These are phyloP conservation scores for Dicentrarchus labrax DNA, from an alignment of 2,113 vertebrate genomes.

Conservation along the genomic window DNA sequence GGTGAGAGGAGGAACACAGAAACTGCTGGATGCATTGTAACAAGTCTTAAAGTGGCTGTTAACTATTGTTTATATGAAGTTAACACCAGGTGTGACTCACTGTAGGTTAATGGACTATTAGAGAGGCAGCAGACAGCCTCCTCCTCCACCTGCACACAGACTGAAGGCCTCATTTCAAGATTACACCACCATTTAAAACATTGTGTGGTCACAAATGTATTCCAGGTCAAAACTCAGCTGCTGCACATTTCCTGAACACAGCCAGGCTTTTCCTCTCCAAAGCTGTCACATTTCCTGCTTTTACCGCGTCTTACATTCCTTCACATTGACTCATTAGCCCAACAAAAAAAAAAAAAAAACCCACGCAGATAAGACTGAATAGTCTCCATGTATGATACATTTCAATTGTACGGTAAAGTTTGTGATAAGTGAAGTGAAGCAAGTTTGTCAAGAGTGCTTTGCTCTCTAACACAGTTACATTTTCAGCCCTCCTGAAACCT, in stretches of 20 bases:
- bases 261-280: slow-evolving; percentile 69
- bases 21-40: slow-evolving; percentile 6
- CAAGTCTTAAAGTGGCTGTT: slow-evolving; percentile 12
- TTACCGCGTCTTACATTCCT: slow-evolving; percentile 65
- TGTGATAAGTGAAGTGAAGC: background rate
- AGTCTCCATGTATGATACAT: slow-evolving; percentile 3
- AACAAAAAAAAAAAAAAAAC: background rate
- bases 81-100: slow-evolving; percentile 54
- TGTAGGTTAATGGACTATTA: slow-evolving; percentile 61
- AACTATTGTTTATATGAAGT: slow-evolving; percentile 47
- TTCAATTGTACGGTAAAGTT: slow-evolving; percentile 10
- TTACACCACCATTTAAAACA: background rate
- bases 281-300: slow-evolving; percentile 76
- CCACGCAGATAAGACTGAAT: slow-evolving; percentile 50
- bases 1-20: slow-evolving; percentile 35
- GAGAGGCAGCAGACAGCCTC: slow-evolving; percentile 9
- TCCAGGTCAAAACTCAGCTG: slow-evolving; percentile 57
- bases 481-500: background rate
- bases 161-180: slow-evolving; percentile 26
- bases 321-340: slow-evolving; percentile 66
- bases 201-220: background rate
- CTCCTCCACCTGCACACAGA: slow-evolving; percentile 11
- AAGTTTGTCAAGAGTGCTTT: background rate
- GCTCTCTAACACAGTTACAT: background rate
- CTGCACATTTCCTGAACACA: slow-evolving; percentile 71